Conservation (phyloP, 2,113 vertebrate species). For the Pterophyllum scalare region DNA sequence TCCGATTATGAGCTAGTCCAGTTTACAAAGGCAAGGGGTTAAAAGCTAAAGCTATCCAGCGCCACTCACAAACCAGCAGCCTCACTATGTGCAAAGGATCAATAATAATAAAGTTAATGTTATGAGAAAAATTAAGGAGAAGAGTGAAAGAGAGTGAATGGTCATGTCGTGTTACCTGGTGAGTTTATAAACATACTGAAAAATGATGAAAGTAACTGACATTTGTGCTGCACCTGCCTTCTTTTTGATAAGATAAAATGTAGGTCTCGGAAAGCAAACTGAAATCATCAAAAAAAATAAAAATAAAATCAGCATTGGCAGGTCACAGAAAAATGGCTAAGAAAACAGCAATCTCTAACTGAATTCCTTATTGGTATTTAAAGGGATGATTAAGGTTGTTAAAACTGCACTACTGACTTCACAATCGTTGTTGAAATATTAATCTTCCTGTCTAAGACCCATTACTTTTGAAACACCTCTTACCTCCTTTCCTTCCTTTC, state of each 20-base stretch:
- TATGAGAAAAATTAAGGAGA: background rate
- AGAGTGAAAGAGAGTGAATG: background rate
- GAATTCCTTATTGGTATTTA: background rate
- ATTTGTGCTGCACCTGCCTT: background rate
- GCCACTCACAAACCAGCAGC: background rate
- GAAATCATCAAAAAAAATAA: background rate
- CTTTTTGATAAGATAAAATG: background rate
- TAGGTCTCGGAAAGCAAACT: background rate
- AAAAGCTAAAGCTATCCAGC: background rate
- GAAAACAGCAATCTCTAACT: background rate
- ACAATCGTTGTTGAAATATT: background rate
- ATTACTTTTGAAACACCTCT: background rate
- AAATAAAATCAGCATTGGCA: background rate
- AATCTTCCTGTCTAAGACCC: background rate
- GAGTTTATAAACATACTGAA: background rate
- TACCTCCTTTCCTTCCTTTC: background rate
- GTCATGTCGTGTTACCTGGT: background rate
- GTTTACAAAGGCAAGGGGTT: too few relatives aligned
- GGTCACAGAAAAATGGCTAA: background rate
- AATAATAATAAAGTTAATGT: too few relatives aligned
- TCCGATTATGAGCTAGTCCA: too few relatives aligned
- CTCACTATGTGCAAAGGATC: background rate
- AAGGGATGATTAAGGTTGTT: background rate
- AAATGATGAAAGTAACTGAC: background rate
- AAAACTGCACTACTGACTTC: background rate